phyloP scores from a whole-genome alignment of 2,113 vertebrate species.

The Bucco capensis region DNA sequence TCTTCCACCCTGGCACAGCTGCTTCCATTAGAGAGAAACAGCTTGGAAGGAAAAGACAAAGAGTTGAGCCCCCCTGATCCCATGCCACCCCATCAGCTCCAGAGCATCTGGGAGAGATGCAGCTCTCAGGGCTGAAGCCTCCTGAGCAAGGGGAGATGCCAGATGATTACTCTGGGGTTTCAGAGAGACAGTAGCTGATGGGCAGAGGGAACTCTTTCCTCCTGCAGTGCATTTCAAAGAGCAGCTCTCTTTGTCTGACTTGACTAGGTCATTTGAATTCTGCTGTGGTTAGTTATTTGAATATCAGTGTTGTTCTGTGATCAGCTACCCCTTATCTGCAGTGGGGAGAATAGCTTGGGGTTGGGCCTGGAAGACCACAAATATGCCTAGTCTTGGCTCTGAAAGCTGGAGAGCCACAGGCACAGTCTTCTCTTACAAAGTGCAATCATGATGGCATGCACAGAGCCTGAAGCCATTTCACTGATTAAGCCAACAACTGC shows the following conservation, averaged over 20 bases:
- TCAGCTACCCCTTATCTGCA: conserved; percentile 34
- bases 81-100: not conserved
- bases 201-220: conserved; percentile 34
- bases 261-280: conserved; percentile 46
- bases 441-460: conserved; percentile 63
- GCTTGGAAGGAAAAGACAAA: not conserved
- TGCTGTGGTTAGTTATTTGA: conserved; percentile 44
- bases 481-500: conserved; percentile 63
- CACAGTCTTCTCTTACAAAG: conserved; percentile 56
- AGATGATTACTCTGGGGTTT: conserved; percentile 58
- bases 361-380: conserved; percentile 51
- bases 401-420: conserved; percentile 35
- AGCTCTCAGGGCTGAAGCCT: not conserved
- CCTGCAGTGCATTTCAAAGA: conserved; percentile 41
- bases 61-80: not conserved
- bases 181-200: conserved; percentile 37
- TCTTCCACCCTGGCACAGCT: not conserved
- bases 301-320: conserved; percentile 34
- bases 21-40: not conserved
- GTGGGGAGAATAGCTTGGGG: conserved; percentile 42
- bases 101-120: not conserved
- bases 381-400: conserved; percentile 57
- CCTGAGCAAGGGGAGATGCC: conserved; percentile 37
- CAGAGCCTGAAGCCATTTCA: conserved; percentile 53
- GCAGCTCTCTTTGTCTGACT: conserved; percentile 32